A percentile compares a stretch with the other conserved stretches of the same genome.
These are phyloP conservation scores for Ochropleura leucogaster DNA, from an alignment of 2,888 invertebrate species.

Conservation along the genomic window DNA sequence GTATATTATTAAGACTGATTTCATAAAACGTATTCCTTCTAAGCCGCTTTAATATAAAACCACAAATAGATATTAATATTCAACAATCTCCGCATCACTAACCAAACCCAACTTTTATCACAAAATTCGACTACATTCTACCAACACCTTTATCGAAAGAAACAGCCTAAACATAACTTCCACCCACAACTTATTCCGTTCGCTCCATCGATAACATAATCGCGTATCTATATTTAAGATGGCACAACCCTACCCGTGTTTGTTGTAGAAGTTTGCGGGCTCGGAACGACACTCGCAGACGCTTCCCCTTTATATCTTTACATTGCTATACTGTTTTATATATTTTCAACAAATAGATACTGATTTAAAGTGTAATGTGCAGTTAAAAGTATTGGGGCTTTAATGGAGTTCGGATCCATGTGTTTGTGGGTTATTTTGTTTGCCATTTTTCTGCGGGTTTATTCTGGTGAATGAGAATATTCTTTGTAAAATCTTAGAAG, in stretches of 20 bases:
- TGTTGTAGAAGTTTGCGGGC: constrained; percentile 65
- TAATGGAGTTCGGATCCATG: constrained; percentile 24
- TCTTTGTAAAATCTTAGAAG: background rate
- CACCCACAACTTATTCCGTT: constrained; percentile 38
- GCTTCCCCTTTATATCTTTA: constrained; percentile 62
- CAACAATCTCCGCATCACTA: constrained; percentile 9
- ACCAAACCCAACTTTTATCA: constrained; percentile 15
- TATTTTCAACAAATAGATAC: constrained; percentile 59
- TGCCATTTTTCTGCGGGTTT: background rate
- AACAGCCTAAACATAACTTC: constrained; percentile 33
- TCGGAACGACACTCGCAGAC: constrained; percentile 67
- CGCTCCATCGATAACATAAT: constrained; percentile 45
- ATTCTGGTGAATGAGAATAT: background rate
- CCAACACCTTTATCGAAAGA: constrained; percentile 29
- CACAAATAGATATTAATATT: constrained; percentile 9
- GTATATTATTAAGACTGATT: background rate
- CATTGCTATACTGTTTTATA: constrained; percentile 60
- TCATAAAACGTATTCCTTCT: background rate
- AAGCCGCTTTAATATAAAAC: background rate
- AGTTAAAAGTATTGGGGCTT: constrained; percentile 59
- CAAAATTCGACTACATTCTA: constrained; percentile 17
- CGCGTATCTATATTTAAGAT: constrained; percentile 36
- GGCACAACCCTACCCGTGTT: constrained; percentile 65
- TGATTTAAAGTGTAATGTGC: constrained; percentile 59
- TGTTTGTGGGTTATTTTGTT: constrained; percentile 1